These are phyloP conservation scores for Peromyscus nudipes DNA, from an alignment of 2,797 vertebrate species.

Conservation along the genomic window DNA sequence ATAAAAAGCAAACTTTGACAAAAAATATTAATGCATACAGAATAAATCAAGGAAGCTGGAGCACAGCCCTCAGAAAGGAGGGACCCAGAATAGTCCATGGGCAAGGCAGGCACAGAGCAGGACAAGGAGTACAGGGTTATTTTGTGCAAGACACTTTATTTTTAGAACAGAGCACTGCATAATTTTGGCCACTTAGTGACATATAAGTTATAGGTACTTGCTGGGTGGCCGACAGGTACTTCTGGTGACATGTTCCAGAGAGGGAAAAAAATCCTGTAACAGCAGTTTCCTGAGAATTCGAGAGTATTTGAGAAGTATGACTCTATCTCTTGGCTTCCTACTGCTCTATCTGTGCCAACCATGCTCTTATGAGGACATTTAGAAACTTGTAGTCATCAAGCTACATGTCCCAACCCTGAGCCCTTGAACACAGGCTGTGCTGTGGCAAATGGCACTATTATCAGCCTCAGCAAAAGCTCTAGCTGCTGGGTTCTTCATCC, in stretches of 20 bases:
- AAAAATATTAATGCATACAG: neutral
- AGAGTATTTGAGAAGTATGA: constrained; percentile 74
- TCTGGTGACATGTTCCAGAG: neutral
- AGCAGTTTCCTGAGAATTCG: neutral
- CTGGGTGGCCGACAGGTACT: neutral
- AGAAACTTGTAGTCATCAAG: constrained; percentile 88
- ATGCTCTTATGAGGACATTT: constrained; percentile 85
- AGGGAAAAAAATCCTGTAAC: too few species aligned
- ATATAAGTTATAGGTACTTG: neutral
- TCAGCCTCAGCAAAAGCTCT: constrained; percentile 90
- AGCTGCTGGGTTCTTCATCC: constrained; percentile 91
- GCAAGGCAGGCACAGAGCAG: neutral
- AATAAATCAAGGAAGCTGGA: neutral
- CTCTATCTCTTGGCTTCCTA: constrained; percentile 92
- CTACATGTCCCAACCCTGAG: constrained; percentile 86
- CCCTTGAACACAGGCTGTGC: constrained; percentile 84
- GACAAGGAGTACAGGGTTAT: neutral
- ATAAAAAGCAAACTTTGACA: neutral
- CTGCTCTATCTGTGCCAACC: constrained; percentile 86
- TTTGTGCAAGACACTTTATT: neutral
- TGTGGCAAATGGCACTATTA: constrained; percentile 79
- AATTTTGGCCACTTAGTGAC: neutral
- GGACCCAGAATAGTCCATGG: neutral
- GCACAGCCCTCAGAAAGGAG: neutral
- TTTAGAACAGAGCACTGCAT: neutral